Percentiles rank a stretch among this genome's conserved stretches.
These are phyloP conservation scores for Amblyraja radiata DNA, from an alignment of 2,797 vertebrate species.

Conservation along the genomic window DNA sequence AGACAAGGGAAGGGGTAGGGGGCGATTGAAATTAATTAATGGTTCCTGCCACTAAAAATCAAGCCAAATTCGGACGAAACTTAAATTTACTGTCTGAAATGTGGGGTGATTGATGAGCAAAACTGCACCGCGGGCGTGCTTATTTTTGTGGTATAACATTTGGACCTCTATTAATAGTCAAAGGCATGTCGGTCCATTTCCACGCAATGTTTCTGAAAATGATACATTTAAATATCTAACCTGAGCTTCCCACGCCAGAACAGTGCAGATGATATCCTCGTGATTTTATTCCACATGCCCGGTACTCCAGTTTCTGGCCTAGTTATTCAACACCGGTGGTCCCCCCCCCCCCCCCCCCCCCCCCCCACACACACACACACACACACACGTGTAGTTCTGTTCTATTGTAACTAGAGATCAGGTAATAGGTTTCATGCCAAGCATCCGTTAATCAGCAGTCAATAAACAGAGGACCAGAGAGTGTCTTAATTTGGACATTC, in stretches of 20 bases:
- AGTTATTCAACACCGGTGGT: background rate
- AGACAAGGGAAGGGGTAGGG: background rate
- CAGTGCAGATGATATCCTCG: background rate
- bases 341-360: background rate
- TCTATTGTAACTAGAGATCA: background rate
- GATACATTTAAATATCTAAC: background rate
- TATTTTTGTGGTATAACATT: background rate
- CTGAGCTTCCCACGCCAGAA: background rate
- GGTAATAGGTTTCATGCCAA: background rate
- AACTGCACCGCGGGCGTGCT: background rate
- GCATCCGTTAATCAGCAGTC: background rate
- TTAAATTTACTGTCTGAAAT: background rate
- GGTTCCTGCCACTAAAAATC: background rate
- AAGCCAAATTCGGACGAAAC: constrained; percentile 23
- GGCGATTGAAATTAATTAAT: background rate
- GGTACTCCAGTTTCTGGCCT: background rate
- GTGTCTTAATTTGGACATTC: background rate
- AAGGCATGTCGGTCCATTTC: background rate
- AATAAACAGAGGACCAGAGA: background rate
- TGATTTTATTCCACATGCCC: background rate
- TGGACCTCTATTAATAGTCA: background rate
- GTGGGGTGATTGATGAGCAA: background rate
- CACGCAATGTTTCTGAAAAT: background rate
- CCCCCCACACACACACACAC: no score
- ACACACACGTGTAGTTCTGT: background rate